Evolutionary conservation across 2,888 invertebrate species (phyloP).

Genomic region (Temnothorax rugatulus): DNA sequence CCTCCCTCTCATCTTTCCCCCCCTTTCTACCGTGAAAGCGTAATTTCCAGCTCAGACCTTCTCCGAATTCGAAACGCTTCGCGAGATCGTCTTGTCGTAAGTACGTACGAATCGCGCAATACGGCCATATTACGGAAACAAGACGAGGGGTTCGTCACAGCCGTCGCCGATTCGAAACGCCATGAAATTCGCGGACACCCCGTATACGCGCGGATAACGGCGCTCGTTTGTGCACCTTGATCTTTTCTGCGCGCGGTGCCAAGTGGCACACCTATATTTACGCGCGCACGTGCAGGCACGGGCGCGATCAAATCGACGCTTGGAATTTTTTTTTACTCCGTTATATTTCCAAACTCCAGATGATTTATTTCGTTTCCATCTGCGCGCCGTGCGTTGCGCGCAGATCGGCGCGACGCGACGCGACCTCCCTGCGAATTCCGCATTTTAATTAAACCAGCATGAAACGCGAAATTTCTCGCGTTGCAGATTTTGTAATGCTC

Average conservation of each 20-base stretch:
- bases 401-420: not conserved
- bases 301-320: slow-evolving; percentile 12
- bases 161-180: not conserved
- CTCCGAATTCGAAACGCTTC: slow-evolving; percentile 34
- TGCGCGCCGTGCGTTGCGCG: not conserved
- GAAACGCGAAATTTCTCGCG: slow-evolving; percentile 22
- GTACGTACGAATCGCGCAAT: not conserved
- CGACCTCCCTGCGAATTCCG: not conserved
- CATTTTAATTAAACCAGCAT: not conserved
- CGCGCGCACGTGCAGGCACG: slow-evolving; percentile 40
- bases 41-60: slow-evolving; percentile 41
- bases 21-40: slow-evolving; percentile 25
- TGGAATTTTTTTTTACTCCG: slow-evolving; percentile 37
- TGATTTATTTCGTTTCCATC: not conserved
- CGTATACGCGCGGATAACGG: slow-evolving; percentile 57
- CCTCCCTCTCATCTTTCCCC: not conserved
- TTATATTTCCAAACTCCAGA: not conserved
- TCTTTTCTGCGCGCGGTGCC: slow-evolving; percentile 74
- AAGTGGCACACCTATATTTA: slow-evolving; percentile 81
- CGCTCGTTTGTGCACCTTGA: slow-evolving; percentile 69
- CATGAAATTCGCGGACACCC: slow-evolving; percentile 47
- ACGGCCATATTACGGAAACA: not conserved
- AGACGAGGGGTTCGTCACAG: not conserved
- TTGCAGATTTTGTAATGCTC: slow-evolving; percentile 5
- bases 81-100: not conserved